phyloP scores from a whole-genome alignment of 2,888 invertebrate genomes.

The Ophraella communa region DNA sequence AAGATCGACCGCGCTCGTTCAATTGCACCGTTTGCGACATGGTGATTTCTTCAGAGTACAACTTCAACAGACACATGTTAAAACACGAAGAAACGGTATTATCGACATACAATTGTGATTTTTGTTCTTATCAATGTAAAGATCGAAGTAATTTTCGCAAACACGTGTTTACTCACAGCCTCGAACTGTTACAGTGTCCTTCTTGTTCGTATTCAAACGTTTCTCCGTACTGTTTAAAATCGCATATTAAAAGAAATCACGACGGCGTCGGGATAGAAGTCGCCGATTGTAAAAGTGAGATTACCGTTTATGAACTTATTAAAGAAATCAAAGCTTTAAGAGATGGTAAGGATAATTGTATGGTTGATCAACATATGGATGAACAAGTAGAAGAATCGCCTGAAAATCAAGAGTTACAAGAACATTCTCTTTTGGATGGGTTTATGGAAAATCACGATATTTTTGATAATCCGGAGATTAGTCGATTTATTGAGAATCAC shows the following conservation, averaged over 20 bases:
- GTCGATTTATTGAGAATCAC: neutral
- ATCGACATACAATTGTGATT: slow-evolving; percentile 35
- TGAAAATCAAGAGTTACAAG: neutral
- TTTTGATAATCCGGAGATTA: neutral
- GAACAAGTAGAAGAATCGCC: neutral
- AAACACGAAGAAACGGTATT: slow-evolving; percentile 26
- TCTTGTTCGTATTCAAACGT: slow-evolving; percentile 46
- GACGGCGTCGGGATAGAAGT: slow-evolving; percentile 33
- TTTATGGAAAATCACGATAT: neutral
- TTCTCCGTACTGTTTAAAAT: slow-evolving; percentile 48
- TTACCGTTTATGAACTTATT: slow-evolving; percentile 21
- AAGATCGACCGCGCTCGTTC: slow-evolving; percentile 10
- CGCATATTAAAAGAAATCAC: slow-evolving; percentile 47
- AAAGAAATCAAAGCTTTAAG: slow-evolving; percentile 16
- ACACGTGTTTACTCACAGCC: slow-evolving; percentile 48
- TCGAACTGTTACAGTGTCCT: slow-evolving; percentile 44
- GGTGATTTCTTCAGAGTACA: slow-evolving; percentile 21
- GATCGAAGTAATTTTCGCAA: slow-evolving; percentile 49
- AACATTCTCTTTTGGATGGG: neutral
- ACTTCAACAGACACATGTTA: slow-evolving; percentile 31
- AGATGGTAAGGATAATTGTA: neutral
- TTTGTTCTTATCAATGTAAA: slow-evolving; percentile 46
- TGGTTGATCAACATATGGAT: neutral
- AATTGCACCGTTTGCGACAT: slow-evolving; percentile 18
- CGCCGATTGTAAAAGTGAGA: slow-evolving; percentile 32